Evolutionary conservation across 2,888 invertebrate genomes (phyloP).

Genomic region (Hololepta plana): DNA sequence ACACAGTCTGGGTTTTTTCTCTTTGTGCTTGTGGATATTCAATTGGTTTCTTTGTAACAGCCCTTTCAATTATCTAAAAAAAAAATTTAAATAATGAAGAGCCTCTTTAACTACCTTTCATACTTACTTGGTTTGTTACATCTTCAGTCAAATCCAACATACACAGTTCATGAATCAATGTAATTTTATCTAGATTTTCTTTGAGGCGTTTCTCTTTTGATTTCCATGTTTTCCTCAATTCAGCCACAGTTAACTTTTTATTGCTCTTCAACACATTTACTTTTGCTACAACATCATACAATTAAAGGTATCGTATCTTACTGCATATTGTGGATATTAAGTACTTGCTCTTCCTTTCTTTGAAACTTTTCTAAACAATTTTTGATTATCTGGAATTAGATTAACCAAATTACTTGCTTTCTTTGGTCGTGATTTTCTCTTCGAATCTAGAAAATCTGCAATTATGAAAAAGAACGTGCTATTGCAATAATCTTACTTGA

Average conservation of each 20-base stretch:
- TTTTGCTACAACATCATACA: conserved; percentile 9
- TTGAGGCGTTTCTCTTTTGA: conserved; percentile 18
- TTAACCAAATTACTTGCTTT: conserved; percentile 14
- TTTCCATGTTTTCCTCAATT: conserved; percentile 18
- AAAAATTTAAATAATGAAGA: conserved; percentile 5
- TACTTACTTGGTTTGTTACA: conserved; percentile 14
- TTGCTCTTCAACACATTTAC: conserved; percentile 15
- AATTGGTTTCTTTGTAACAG: conserved; percentile 31
- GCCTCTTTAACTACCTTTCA: conserved; percentile 10
- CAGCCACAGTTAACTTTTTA: conserved; percentile 20
- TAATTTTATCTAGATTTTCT: conserved; percentile 20
- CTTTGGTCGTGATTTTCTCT: conserved; percentile 10
- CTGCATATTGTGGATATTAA: neutral
- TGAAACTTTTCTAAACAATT: conserved; percentile 13
- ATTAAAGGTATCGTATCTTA: neutral
- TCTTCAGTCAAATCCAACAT: conserved; percentile 18
- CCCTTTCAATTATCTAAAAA: conserved; percentile 37
- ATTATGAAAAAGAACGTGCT: conserved; percentile 1
- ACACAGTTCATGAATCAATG: conserved; percentile 17
- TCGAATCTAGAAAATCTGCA: conserved; percentile 6
- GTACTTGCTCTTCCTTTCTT: conserved; percentile 15
- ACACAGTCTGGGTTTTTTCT: conserved; percentile 37
- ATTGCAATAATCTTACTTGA: conserved; percentile 7
- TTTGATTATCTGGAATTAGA: conserved; percentile 17
- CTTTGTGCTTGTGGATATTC: conserved; percentile 16